Evolutionary conservation across 2,113 vertebrate species (phyloP), one percentile per base, ranked within the genome.

Genomic region (Glaucomys volans): DNA sequence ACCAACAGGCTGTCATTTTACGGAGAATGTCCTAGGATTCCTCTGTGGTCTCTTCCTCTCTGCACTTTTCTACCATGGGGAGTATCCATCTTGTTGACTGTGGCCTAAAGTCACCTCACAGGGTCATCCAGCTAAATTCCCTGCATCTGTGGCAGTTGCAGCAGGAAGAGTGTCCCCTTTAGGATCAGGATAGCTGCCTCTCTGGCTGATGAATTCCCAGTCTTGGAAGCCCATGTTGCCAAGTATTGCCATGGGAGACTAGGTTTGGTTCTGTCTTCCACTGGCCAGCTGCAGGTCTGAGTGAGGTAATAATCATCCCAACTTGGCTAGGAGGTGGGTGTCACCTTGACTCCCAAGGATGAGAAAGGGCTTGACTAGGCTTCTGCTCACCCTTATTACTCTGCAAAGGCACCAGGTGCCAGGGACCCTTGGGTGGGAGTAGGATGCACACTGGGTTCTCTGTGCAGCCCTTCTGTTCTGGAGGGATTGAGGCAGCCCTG

Each of bases 151-250:
- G 62, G 50, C 54, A 97, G 47, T 90, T 30, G 28, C 87, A n/a
- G 59, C 24, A 2, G 40, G 83, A 87, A 91, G 59, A 83, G 76
- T 79, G 30, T 66, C 64, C 8, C 86, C 20, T 57, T 26, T 90
- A 74, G 44, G 77, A 79, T 75, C 66, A 80, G 66, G 20, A 28
- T 62, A 2, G 37, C 59, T 69, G 35, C 50, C 69, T 92, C 2
- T 76, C 87, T 94, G 71, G n/a, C 72, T 95, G 62, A 71, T 96
- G 75, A 86, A 64, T 92, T 87, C 93, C 75, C 47, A 95, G 37
- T 80, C 50, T 32, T 81, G 12, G 80, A 94, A 92, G 62, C 28
- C 76, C 74, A 32, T 54, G 64, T 91, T 72, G 30, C 80, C 93
- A 64, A 92, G 47, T 57, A 90, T 47, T 66, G 47, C 72, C 57